Conservation (phyloP, 35 echinoderm and acorn worm genomes). For the Diadema setosum region DNA sequence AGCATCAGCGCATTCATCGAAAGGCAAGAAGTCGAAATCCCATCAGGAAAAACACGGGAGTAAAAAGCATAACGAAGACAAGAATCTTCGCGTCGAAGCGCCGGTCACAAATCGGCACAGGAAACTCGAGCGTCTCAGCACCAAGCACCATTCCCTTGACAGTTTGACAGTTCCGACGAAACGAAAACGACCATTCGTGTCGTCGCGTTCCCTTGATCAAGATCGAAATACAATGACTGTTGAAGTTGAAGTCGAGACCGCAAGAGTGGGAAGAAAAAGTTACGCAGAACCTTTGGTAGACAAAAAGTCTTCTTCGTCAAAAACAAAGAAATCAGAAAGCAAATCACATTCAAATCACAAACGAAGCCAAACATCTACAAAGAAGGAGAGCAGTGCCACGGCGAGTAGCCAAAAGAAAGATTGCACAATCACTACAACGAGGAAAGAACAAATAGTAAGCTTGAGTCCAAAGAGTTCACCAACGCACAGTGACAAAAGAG, state of each 20-base stretch:
- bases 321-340: no score
- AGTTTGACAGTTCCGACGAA: neutral
- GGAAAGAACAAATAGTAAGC: neutral
- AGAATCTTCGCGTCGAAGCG: neutral
- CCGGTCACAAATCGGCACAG: slow-evolving; percentile 2
- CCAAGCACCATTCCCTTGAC: neutral
- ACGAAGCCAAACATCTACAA: no score
- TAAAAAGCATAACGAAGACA: neutral
- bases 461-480: neutral
- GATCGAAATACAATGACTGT: neutral
- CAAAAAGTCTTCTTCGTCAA: no score
- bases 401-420: no score
- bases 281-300: no score
- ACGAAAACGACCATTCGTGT: neutral
- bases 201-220: neutral
- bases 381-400: no score
- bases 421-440: neutral
- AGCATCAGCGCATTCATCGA: neutral
- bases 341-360: no score
- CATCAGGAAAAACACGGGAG: neutral
- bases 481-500: neutral
- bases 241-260: slow-evolving; percentile 39
- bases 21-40: neutral
- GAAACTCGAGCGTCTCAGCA: slow-evolving; percentile 7
- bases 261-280: neutral